Evolutionary conservation across 1,140 invertebrate species (phyloP).

Genomic region (Lethrus apterus): DNA sequence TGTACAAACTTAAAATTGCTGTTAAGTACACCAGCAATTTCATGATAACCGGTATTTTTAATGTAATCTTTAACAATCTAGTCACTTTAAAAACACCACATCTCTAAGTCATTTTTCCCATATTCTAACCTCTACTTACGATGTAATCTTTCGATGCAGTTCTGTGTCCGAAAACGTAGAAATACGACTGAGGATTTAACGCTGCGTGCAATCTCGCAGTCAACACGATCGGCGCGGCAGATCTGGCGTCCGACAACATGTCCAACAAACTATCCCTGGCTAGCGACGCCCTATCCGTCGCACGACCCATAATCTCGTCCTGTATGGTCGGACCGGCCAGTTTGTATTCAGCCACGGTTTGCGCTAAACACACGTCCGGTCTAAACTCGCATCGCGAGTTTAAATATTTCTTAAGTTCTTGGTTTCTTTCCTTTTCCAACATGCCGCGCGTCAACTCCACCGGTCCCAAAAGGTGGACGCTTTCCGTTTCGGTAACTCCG

Average conservation of each 20-base stretch:
- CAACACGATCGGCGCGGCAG: constrained; percentile 63
- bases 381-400: constrained; percentile 55
- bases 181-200: constrained; percentile 69
- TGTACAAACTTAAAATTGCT: too few relatives aligned
- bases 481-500: constrained; percentile 82
- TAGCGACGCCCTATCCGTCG: constrained; percentile 42
- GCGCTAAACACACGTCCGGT: constrained; percentile 53
- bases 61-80: too few relatives aligned
- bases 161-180: constrained; percentile 84
- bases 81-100: too few relatives aligned
- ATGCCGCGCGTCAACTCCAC: constrained; percentile 73
- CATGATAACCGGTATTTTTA: too few relatives aligned
- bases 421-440: constrained; percentile 65
- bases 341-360: constrained; percentile 61
- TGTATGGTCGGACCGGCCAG: constrained; percentile 35
- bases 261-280: constrained; percentile 74
- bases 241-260: constrained; percentile 79
- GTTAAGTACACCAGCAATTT: too few relatives aligned
- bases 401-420: constrained; percentile 69
- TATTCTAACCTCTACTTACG: constrained; percentile 52
- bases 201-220: constrained; percentile 66
- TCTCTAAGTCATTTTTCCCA: too few relatives aligned
- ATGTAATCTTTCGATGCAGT: constrained; percentile 63
- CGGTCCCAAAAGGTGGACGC: constrained; percentile 71
- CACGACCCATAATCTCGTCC: constrained; percentile 53